Conservation (phyloP, 2,888 invertebrate species). For the Lasioglossum vierecki region DNA sequence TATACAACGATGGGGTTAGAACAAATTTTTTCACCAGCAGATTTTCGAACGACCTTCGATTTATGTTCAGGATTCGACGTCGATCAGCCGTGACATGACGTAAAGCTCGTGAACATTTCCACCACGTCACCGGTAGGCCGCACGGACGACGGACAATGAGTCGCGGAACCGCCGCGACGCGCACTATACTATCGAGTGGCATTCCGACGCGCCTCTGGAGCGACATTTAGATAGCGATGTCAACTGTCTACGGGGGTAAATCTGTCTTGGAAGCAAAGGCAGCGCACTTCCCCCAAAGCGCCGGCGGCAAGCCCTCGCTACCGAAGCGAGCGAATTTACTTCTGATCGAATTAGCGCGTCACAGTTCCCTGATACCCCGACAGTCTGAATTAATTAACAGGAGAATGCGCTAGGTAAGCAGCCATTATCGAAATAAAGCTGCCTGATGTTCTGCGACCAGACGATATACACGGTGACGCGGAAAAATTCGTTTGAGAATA, state of each 20-base stretch:
- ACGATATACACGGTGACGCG: not conserved
- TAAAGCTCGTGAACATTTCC: conserved; percentile 46
- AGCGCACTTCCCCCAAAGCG: conserved; percentile 62
- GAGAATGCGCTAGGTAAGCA: conserved; percentile 76
- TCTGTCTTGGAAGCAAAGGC: conserved; percentile 79
- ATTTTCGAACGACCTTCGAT: not conserved
- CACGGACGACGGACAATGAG: conserved; percentile 63
- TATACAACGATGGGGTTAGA: not conserved
- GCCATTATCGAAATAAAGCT: conserved; percentile 79
- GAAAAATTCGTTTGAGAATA: not conserved
- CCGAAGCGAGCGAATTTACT: conserved; percentile 79
- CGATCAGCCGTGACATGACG: conserved; percentile 47
- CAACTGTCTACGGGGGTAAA: conserved; percentile 80
- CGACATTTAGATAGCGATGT: conserved; percentile 83
- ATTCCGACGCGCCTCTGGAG: conserved; percentile 77
- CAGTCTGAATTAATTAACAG: conserved; percentile 83
- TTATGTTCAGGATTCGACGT: conserved; percentile 24
- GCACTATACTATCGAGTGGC: conserved; percentile 76
- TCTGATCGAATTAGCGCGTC: conserved; percentile 83
- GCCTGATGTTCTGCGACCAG: conserved; percentile 28
- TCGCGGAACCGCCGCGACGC: conserved; percentile 38
- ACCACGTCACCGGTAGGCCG: conserved; percentile 28
- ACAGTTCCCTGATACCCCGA: conserved; percentile 82
- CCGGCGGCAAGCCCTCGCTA: conserved; percentile 67
- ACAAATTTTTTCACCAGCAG: not conserved